Conservation (phyloP, 1,140 invertebrate genomes). For the Lordiphosa mommai region DNA sequence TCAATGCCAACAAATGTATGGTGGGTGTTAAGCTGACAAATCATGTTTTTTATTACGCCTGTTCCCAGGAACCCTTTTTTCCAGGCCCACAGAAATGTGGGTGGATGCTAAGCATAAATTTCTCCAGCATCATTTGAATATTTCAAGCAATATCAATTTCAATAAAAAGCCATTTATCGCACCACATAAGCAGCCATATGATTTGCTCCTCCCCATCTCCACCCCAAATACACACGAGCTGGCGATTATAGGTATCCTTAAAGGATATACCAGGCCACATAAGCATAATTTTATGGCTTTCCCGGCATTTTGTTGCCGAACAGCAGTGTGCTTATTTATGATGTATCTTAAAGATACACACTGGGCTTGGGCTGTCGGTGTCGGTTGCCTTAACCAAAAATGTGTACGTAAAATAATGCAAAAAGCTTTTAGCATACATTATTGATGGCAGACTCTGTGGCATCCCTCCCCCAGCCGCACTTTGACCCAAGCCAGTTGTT, state of each 20-base stretch:
- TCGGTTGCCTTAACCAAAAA: conserved; percentile 42
- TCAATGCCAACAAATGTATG: conserved; percentile 31
- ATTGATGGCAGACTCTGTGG: conserved; percentile 66
- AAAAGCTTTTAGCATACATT: conserved; percentile 79
- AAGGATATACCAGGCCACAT: conserved; percentile 46
- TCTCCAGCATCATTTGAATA: conserved; percentile 58
- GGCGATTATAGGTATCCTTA: conserved; percentile 41
- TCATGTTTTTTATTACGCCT: conserved; percentile 70
- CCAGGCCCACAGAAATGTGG: background rate
- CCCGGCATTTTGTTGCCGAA: conserved; percentile 9
- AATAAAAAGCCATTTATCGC: conserved; percentile 79
- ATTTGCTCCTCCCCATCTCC: conserved; percentile 22
- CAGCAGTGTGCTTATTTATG: conserved; percentile 49
- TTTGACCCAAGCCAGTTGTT: conserved; percentile 28
- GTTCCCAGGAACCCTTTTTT: conserved; percentile 44
- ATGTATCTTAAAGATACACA: conserved; percentile 68
- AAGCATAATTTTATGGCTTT: conserved; percentile 76
- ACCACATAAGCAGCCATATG: conserved; percentile 63
- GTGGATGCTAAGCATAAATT: conserved; percentile 25
- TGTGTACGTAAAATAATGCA: conserved; percentile 71
- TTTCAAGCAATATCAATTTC: conserved; percentile 79
- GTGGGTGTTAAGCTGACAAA: conserved; percentile 78
- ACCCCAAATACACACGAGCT: background rate
- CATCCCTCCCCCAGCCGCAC: conserved; percentile 8
- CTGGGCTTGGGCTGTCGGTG: conserved; percentile 17